Base-by-base conservation (phyloP, 2,797 vertebrate species). In the Saxicola maurus region DNA sequence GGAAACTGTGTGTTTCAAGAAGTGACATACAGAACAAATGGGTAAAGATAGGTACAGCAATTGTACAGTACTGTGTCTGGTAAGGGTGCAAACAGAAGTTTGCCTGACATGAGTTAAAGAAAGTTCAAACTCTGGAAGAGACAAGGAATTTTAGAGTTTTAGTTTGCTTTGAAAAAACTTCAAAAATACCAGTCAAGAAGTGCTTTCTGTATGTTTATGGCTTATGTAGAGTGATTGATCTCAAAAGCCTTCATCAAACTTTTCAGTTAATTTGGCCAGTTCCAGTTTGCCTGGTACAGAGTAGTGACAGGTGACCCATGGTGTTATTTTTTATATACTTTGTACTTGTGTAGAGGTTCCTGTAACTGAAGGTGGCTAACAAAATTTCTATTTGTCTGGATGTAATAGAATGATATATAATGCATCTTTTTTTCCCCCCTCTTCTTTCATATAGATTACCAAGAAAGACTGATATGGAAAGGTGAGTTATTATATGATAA, bases 401-500 rank as follows among this genome's bases (percentile, higher is more conserved):
- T 43, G 11, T 14, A 60, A 24, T 8, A 48, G 27, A 77, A 42
- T 3, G 8, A 28, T 37, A 33, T 37, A 15, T 94, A 87, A 91
- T 38, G 4, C 0, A 0, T 13, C 10, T 71, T 15, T 45, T 19
- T 21, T 2, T 20, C 56, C 5, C 12, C 19, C 2, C 3, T 46
- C 11, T 13, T 18, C 7, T 67, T 92, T 65, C 51, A 76, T 86
- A 9, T 56, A 99, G 99, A 56, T 98, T 99, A 52, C 99, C 99
- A 74, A 98, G 99, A 87, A 99, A 99, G 97, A 99, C 99, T 9
- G 99, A 99, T 96, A 99, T 99, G 98, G 99, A 99, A 97, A 98
- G 99, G 99, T 99, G 96, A 97, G 97, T 97, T 89, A 76, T n/a
- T 45, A 27, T 31, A 72, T 82, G n/a, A 59, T 13, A 59, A 38